A percentile compares a stretch with the other conserved stretches of the same genome.
phyloP scores from a whole-genome alignment of 2,113 vertebrate species.

The Thomomys bottae region DNA sequence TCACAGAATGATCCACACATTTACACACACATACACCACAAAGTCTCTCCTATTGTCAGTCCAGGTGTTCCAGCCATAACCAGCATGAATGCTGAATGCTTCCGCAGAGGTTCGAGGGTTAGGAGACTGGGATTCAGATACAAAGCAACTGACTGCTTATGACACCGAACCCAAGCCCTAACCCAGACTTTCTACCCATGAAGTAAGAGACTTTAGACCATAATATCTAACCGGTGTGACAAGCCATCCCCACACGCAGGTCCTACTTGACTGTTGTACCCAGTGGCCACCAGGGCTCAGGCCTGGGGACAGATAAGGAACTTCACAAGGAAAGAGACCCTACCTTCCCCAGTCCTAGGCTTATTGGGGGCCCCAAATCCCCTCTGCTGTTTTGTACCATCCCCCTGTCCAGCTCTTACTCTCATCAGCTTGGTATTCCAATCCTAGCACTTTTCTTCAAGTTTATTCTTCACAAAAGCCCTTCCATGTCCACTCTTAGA shows the following conservation, averaged over 20 bases:
- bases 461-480: neutral
- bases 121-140: neutral
- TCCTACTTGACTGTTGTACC: neutral
- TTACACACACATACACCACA: neutral
- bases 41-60: neutral
- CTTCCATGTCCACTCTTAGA: neutral
- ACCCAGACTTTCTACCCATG: neutral
- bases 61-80: neutral
- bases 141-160: neutral
- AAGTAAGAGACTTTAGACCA: neutral
- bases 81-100: no score
- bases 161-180: neutral
- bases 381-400: neutral
- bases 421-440: neutral
- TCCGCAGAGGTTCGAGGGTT: neutral
- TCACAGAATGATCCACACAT: neutral
- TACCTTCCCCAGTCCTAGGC: neutral
- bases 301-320: neutral
- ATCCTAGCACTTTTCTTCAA: neutral
- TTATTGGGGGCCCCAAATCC: neutral
- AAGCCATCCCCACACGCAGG: neutral
- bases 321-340: neutral
- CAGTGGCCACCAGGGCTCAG: neutral
- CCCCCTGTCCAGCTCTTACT: neutral
- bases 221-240: neutral